Evolutionary conservation across 2,113 vertebrate genomes (phyloP), one percentile per base, ranked within the genome.

Genomic region (Pollimyrus isidori): DNA sequence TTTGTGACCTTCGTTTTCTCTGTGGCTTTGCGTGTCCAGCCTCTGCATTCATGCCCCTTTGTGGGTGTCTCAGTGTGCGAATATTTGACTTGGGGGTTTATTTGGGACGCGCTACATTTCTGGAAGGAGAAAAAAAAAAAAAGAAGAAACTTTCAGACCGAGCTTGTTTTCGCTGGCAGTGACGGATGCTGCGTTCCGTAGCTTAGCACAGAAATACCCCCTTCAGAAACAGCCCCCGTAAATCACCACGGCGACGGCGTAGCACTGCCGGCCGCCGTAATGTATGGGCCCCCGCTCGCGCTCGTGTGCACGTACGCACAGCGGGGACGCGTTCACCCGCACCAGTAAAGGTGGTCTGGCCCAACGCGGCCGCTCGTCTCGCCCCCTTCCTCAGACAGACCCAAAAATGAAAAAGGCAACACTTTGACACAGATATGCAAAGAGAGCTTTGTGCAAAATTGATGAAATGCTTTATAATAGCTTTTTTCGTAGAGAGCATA

Each of bases 151-250:
- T 56, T 89, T 76, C 87, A 88, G 87, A 86, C 85, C 88, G 73
- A 82, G 88, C 87, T 88, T 80, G 50, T 53, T 89, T 89, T 58
- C 39, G 11, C 49, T 87, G 89, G 88, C 91, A 89, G 89, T 91
- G 91, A 92, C 90, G 56, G 90, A 93, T 92, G 90, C 53, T 19
- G 42, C 39, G 0, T 86, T 89, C 50, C 26, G 26, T 7, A 62
- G 83, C 56, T 53, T 23, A 86, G 88, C 88, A 84, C 58, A 65
- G 86, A 87, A 90, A 91, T 26, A 73, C 84, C 85, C 90, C 62
- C 89, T 87, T 42, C 84, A 53, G 89, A n/a, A 84, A 13, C 52
- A 62, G 62, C 69, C n/a, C 35, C 48, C 56, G 89, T 87, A 89
- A 91, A 90, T 91, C 90, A 90, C 39, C 50, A 80, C 62, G n/a